A percentile compares a stretch with the other conserved stretches of the same genome.
phyloP scores from a whole-genome alignment of 2,888 invertebrate species.

The Ganaspis brasiliensis region DNA sequence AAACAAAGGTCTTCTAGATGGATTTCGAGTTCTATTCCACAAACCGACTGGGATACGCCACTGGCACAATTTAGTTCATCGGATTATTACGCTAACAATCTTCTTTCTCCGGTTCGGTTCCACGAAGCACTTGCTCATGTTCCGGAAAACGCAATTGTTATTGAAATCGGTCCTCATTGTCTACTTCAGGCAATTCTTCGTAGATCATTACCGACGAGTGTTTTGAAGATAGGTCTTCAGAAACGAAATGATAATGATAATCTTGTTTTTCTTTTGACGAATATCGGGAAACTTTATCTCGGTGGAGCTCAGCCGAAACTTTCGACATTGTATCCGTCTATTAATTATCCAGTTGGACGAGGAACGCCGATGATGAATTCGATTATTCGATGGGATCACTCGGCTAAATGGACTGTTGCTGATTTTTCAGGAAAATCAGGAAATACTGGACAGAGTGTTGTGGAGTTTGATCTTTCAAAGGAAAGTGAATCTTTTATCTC shows the following conservation, averaged over 20 bases:
- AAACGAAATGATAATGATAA: conserved; percentile 91
- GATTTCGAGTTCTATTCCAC: conserved; percentile 96
- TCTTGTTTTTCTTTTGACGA: conserved; percentile 87
- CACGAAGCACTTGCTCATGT: conserved; percentile 92
- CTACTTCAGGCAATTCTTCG: too few species aligned
- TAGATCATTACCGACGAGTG: conserved; percentile 87
- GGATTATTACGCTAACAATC: conserved; percentile 98
- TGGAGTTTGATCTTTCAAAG: conserved; percentile 88
- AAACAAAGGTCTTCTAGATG: conserved; percentile 89
- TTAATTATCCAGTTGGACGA: too few species aligned
- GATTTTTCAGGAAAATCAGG: conserved; percentile 85
- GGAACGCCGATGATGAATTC: conserved; percentile 94
- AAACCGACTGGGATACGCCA: conserved; percentile 89
- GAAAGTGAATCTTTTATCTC: conserved; percentile 88
- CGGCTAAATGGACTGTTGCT: too few species aligned
- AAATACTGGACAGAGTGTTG: too few species aligned
- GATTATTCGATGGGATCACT: conserved; percentile 96
- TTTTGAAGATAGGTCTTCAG: conserved; percentile 91
- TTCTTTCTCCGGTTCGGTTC: conserved; percentile 96
- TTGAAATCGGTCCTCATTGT: too few species aligned
- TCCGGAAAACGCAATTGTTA: conserved; percentile 93
- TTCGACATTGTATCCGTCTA: too few species aligned
- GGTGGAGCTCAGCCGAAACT: conserved; percentile 91
- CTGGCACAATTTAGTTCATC: conserved; percentile 92
- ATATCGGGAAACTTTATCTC: conserved; percentile 91